Evolutionary conservation across 2,888 invertebrate genomes (phyloP).

Genomic region (Ophioninae sp.): DNA sequence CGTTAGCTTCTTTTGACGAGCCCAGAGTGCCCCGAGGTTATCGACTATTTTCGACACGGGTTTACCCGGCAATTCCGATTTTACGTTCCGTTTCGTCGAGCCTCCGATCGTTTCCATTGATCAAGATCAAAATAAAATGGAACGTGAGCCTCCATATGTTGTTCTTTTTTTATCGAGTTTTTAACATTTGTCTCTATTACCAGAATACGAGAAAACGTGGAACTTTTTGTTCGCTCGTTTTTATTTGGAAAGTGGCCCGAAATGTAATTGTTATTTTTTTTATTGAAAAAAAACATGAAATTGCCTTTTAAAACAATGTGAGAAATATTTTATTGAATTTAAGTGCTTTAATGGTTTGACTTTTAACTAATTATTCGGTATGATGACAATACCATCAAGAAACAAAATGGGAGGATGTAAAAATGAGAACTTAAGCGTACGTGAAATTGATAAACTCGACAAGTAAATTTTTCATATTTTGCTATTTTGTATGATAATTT

Average conservation of each 20-base stretch:
- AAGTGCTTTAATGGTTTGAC: no score
- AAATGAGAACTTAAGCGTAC: no score
- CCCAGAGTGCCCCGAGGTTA: not conserved
- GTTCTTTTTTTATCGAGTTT: not conserved
- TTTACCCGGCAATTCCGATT: not conserved
- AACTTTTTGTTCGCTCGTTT: not conserved
- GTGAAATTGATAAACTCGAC: no score
- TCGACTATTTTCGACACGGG: not conserved
- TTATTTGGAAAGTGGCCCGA: not conserved
- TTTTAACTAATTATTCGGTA: no score
- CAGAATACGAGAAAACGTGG: not conserved
- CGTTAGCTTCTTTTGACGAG: not conserved
- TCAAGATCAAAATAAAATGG: not conserved
- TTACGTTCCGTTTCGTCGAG: not conserved
- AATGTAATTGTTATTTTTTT: no score
- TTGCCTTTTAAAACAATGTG: no score
- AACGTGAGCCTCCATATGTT: not conserved
- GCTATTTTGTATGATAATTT: no score
- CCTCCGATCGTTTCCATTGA: not conserved
- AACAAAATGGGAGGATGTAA: no score
- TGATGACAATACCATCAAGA: no score
- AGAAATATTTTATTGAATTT: no score
- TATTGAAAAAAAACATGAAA: no score
- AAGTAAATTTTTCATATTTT: no score
- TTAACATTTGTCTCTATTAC: not conserved